A percentile compares a stretch with the other conserved stretches of the same genome.
Evolutionary conservation across 2,888 invertebrate genomes (phyloP).

Genomic region (Yponomeuta malinellus): DNA sequence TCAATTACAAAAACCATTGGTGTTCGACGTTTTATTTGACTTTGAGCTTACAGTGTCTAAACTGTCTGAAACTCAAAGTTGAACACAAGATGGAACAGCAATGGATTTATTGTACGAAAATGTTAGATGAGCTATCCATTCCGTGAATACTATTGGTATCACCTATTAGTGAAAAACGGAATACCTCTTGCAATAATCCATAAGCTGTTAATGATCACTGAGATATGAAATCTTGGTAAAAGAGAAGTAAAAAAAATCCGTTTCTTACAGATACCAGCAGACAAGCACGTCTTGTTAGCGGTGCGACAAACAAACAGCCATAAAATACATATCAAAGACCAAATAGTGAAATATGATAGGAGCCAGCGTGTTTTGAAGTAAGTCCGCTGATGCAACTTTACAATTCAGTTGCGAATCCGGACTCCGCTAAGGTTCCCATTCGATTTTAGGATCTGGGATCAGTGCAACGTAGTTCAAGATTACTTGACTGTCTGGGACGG

Average conservation of each 20-base stretch:
- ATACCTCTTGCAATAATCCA: no score
- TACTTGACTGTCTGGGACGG: conserved; percentile 90
- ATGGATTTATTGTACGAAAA: no score
- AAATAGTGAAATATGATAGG: conserved; percentile 84
- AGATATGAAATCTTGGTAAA: no score
- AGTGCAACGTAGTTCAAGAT: conserved; percentile 88
- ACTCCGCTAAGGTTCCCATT: not conserved
- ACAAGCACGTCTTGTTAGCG: conserved; percentile 84
- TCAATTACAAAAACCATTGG: no score
- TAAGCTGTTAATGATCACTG: no score
- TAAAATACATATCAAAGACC: conserved; percentile 87
- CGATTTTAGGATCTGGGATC: conserved; percentile 82
- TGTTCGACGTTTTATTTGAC: no score
- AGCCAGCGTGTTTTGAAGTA: conserved; percentile 85
- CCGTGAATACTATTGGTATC: no score
- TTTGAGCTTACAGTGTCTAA: no score
- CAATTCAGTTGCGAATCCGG: not conserved
- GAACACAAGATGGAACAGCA: no score
- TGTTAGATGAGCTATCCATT: no score
- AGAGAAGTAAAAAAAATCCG: not conserved
- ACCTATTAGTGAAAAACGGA: no score
- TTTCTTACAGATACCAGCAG: conserved; percentile 75
- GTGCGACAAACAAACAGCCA: conserved; percentile 86
- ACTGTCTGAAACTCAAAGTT: no score
- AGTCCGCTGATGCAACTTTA: conserved; percentile 32